phyloP scores from a whole-genome alignment of 2,113 vertebrate species.

The Phalacrocorax pelagicus region DNA sequence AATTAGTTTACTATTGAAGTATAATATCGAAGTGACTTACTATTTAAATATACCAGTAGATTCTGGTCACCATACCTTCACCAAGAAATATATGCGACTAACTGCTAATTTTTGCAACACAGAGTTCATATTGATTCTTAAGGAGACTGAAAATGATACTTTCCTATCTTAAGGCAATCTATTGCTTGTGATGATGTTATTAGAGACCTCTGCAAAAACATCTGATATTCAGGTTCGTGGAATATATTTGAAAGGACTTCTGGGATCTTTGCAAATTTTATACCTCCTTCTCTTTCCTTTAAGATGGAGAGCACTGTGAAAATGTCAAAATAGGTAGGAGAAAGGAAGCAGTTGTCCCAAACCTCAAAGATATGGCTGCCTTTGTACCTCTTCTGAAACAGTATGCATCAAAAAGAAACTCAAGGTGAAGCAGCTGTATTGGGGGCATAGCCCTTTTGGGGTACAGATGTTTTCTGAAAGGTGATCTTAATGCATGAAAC shows the following conservation, averaged over 20 bases:
- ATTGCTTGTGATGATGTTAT: neutral
- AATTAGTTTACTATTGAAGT: conserved; percentile 62
- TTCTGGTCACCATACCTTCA: neutral
- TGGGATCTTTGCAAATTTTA: neutral
- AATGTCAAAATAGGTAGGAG: neutral
- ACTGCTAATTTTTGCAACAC: neutral
- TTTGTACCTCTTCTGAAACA: neutral
- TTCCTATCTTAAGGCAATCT: neutral
- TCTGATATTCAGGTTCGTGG: neutral
- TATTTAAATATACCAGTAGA: conserved; percentile 30
- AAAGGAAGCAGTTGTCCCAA: neutral
- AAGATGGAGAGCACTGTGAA: neutral
- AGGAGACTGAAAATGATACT: neutral
- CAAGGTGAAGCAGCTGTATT: neutral
- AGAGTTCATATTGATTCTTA: neutral
- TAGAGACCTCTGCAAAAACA: neutral
- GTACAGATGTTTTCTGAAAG: neutral
- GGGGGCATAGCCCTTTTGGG: neutral
- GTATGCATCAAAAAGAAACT: neutral
- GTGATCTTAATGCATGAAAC: neutral
- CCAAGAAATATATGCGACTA: neutral
- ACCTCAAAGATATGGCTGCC: neutral
- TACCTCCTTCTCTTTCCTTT: neutral
- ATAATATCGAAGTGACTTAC: conserved; percentile 15
- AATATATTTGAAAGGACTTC: neutral